Base-by-base conservation (phyloP, 2,797 vertebrate species). In the Kryptolebias ocellatus region DNA sequence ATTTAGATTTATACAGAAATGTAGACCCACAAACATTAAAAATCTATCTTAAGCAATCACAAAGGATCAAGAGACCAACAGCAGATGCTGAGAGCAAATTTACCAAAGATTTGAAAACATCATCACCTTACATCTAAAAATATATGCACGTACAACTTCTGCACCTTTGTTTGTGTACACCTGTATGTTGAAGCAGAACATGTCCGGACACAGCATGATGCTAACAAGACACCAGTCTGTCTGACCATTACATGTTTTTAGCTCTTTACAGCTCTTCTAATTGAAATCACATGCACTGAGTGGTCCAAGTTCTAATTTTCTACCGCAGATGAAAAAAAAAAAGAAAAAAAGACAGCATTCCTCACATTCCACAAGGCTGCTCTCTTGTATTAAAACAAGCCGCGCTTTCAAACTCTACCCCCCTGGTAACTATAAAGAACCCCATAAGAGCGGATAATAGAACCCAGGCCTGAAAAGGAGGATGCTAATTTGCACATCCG, bases 341-440 rank as follows among this genome's bases (percentile, higher is more conserved):
- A 92, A 88, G 87, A 92, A 24, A 24, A 24, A 89, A 92, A 78
- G 79, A 86, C 80, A 89, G 78, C 80, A 93, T 90, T 87, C 79
- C 79, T 88, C 72, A 84, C 91, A 92, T 92, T 92, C 64, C 87
- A 83, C 42, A 42, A 87, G 71, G 82, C 72, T 78, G 59, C 79
- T 80, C 65, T 83, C 74, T 87, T 84, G 85, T 86, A 92, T 86
- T 90, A 92, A 92, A 90, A 82, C 80, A 87, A 64, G 75, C 83
- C 84, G 55, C 27, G 69, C 75, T 88, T 76, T 83, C 86, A 86
- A 83, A 88, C 80, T 83, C 80, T 54, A 81, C 75, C 84, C 84
- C 83, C 88, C 70, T 79, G 89, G 88, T 77, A 87, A 81, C 86
- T 90, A 89, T 91, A 92, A 93, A 92, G 76, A 80, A 64, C 80